Percentiles rank a stretch among this genome's conserved stretches.
phyloP scores from a whole-genome alignment of 2,888 invertebrate genomes.

The Gandaritis pyraliata region DNA sequence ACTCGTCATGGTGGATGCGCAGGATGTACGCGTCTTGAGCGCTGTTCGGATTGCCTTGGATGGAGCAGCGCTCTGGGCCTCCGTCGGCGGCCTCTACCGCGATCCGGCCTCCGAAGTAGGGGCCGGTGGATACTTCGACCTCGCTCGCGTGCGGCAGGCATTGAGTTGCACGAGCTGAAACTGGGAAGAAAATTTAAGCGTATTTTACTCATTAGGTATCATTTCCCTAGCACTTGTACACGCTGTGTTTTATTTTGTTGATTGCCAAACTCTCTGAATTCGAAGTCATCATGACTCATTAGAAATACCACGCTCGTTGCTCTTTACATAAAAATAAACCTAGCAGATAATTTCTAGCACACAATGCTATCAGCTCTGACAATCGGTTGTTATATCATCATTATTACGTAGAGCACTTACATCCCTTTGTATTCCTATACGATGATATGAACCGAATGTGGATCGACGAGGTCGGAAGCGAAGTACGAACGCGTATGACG shows the following conservation, averaged over 20 bases:
- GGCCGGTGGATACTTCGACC: constrained; percentile 93
- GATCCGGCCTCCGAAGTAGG: constrained; percentile 91
- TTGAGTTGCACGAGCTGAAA: constrained; percentile 91
- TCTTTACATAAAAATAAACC: not conserved
- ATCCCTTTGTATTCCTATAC: constrained; percentile 7
- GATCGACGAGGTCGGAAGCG: constrained; percentile 15
- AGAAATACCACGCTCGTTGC: no score
- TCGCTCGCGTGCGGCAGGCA: constrained; percentile 92
- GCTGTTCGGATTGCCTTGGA: constrained; percentile 90
- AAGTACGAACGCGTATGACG: no score
- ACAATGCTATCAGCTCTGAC: constrained; percentile 33
- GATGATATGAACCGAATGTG: constrained; percentile 2
- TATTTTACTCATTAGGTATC: not conserved
- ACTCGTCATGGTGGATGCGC: constrained; percentile 89
- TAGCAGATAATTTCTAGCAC: constrained; percentile 13
- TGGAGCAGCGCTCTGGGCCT: constrained; percentile 87
- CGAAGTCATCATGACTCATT: no score
- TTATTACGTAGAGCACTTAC: constrained; percentile 13
- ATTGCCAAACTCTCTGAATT: no score
- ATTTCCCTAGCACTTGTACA: not conserved
- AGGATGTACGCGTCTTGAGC: constrained; percentile 89
- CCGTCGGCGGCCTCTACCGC: constrained; percentile 90
- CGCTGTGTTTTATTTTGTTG: no score
- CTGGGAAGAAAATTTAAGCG: constrained; percentile 63
- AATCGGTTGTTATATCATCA: constrained; percentile 30